Conservation (phyloP, 53 echinoderm and acorn worm genomes). For the Crossaster papposus region DNA sequence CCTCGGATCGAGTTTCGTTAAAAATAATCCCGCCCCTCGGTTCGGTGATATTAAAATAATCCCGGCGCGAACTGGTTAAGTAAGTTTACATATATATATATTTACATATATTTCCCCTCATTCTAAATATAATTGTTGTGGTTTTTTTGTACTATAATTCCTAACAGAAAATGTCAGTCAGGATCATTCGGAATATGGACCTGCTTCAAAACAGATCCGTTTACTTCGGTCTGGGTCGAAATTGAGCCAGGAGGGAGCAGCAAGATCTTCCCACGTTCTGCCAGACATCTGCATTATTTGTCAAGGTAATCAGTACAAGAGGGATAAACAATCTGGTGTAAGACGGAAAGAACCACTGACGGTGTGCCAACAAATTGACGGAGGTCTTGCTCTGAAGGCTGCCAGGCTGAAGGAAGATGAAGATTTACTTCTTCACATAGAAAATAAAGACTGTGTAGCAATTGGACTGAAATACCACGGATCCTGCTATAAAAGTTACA, state of each 20-base stretch:
- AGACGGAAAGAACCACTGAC: not conserved
- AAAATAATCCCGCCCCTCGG: too few species aligned
- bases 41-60: too few species aligned
- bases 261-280: constrained; percentile 23
- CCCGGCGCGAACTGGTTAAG: too few species aligned
- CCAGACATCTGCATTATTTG: constrained; percentile 14
- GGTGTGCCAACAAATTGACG: constrained; percentile 5
- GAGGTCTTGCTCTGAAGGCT: not conserved
- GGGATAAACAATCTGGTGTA: not conserved
- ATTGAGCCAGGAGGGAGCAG: not conserved
- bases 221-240: not conserved
- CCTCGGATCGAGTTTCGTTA: too few species aligned
- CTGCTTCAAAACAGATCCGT: not conserved
- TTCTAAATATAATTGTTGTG: too few species aligned
- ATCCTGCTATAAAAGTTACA: not conserved
- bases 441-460: constrained; percentile 30
- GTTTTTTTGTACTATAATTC: too few species aligned
- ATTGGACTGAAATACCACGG: constrained; percentile 12
- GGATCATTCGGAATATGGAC: not conserved
- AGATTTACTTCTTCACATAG: constrained; percentile 16
- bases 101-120: too few species aligned
- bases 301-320: not conserved
- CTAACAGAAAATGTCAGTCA: too few species aligned
- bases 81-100: too few species aligned
- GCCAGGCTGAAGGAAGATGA: constrained; percentile 38